A percentile compares a stretch with the other conserved stretches of the same genome.
phyloP scores from a whole-genome alignment of 2,888 invertebrate genomes.

The Beris chalybata region DNA sequence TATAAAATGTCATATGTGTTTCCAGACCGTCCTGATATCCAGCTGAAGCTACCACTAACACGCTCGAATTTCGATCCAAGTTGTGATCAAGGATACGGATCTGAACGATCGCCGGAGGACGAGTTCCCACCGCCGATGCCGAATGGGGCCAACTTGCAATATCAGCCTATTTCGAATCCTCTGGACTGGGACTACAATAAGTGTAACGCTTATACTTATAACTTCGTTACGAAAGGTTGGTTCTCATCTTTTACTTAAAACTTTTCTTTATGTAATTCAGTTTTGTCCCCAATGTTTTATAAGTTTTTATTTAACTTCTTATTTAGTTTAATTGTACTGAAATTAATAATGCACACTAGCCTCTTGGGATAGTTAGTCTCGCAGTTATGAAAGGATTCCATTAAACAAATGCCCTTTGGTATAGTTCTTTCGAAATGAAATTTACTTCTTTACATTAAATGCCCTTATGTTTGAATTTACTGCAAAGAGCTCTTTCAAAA shows the following conservation, averaged over 20 bases:
- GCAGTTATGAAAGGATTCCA: too few relatives aligned
- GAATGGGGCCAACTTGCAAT: conserved; percentile 28
- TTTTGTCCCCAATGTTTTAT: too few relatives aligned
- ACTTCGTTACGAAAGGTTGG: conserved; percentile 71
- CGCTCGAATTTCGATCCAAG: conserved; percentile 56
- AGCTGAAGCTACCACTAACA: conserved; percentile 40
- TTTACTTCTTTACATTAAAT: too few relatives aligned
- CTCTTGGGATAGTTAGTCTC: too few relatives aligned
- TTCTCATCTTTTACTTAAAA: conserved; percentile 5
- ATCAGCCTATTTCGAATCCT: conserved; percentile 23
- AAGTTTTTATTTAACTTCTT: too few relatives aligned
- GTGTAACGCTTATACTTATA: conserved; percentile 59
- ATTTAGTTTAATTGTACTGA: too few relatives aligned
- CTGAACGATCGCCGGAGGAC: conserved; percentile 76
- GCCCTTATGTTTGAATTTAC: too few relatives aligned
- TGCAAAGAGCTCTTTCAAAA: too few relatives aligned
- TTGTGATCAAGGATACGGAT: conserved; percentile 76
- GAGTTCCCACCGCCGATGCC: conserved; percentile 71
- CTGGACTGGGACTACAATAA: conserved; percentile 27
- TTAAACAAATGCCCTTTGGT: too few relatives aligned
- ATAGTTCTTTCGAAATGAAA: too few relatives aligned
- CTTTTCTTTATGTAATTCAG: conserved; percentile 1
- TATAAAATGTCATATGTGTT: conserved; percentile 1
- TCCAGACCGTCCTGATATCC: conserved; percentile 39
- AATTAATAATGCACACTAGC: too few relatives aligned